Conservation (phyloP, 2,888 invertebrate species). For the Geotrupes spiniger region DNA sequence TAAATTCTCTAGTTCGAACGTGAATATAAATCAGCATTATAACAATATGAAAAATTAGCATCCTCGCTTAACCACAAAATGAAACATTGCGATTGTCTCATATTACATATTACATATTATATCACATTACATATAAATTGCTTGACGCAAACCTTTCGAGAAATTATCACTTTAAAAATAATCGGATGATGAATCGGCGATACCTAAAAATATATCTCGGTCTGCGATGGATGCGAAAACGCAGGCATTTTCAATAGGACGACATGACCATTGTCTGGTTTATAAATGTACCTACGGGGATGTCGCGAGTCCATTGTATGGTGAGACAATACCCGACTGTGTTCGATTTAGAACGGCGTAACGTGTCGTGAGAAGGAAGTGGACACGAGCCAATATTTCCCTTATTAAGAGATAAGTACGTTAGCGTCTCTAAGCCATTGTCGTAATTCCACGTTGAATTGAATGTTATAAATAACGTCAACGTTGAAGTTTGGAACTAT, state of each 20-base stretch:
- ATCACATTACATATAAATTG: too few relatives aligned
- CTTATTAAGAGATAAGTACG: conserved; percentile 6
- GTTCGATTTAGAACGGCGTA: neutral
- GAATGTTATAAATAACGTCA: too few relatives aligned
- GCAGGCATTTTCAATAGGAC: neutral
- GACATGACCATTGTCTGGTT: too few relatives aligned
- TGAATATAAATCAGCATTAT: too few relatives aligned
- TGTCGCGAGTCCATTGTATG: neutral
- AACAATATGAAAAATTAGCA: too few relatives aligned
- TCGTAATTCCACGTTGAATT: too few relatives aligned
- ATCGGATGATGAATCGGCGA: neutral
- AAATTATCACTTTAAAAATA: conserved; percentile 3
- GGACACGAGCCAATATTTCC: conserved; percentile 10
- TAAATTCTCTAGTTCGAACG: too few relatives aligned
- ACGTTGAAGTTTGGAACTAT: too few relatives aligned
- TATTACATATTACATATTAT: too few relatives aligned
- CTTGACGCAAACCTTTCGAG: neutral
- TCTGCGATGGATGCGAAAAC: neutral
- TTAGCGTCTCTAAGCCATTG: too few relatives aligned
- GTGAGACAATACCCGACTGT: conserved; percentile 2
- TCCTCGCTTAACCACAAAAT: too few relatives aligned
- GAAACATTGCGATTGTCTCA: too few relatives aligned
- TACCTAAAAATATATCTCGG: neutral
- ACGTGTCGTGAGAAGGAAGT: conserved; percentile 5
- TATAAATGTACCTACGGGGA: neutral